Conservation (phyloP, 2,888 invertebrate genomes). For the Xylocampa areola region DNA sequence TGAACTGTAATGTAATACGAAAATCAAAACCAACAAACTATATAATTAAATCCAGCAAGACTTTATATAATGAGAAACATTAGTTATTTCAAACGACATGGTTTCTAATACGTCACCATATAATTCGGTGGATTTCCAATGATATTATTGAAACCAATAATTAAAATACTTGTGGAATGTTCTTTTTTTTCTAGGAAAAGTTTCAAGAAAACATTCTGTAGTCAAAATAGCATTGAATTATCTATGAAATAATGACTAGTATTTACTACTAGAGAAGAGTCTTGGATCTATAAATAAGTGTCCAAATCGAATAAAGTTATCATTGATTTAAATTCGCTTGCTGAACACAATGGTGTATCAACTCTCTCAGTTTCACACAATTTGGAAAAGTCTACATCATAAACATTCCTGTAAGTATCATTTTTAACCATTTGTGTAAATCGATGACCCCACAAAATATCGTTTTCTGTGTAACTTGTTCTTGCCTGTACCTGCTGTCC, state of each 20-base stretch:
- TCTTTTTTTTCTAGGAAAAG: too few species aligned
- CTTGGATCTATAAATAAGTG: slow-evolving; percentile 2
- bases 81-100: slow-evolving; percentile 13
- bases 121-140: too few species aligned
- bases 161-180: too few species aligned
- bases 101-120: too few species aligned
- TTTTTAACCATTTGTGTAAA: slow-evolving; percentile 94
- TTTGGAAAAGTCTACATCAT: slow-evolving; percentile 96
- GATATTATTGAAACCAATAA: too few species aligned
- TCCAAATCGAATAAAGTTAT: slow-evolving; percentile 49
- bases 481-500: slow-evolving; percentile 95
- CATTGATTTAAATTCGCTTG: slow-evolving; percentile 89
- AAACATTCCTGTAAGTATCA: slow-evolving; percentile 92
- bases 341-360: slow-evolving; percentile 96
- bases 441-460: slow-evolving; percentile 96
- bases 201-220: neutral
- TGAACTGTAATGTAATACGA: slow-evolving; percentile 15
- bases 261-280: too few species aligned
- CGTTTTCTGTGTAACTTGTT: slow-evolving; percentile 94
- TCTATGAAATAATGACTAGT: slow-evolving; percentile 25
- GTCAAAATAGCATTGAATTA: neutral
- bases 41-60: slow-evolving; percentile 16
- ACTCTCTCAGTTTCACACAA: slow-evolving; percentile 95
- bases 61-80: too few species aligned
- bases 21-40: slow-evolving; percentile 26